Evolutionary conservation across 2,113 vertebrate genomes (phyloP), one percentile per base, ranked within the genome.

Genomic region (Oxygymnocypris stewartii): DNA sequence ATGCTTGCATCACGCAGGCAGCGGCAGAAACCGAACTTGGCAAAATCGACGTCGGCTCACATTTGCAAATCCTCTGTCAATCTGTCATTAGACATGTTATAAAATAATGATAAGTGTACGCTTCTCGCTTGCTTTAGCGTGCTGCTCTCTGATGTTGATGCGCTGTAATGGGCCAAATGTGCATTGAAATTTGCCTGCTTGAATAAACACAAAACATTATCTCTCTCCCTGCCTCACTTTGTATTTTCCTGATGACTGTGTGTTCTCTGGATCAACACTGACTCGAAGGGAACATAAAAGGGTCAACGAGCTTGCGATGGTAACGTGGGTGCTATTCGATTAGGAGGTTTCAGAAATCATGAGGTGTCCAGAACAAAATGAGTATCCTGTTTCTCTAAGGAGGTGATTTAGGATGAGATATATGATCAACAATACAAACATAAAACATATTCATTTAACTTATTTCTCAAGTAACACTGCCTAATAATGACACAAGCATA

Each of bases 81-180:
- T 98, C 96, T 97, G 97, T 97, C 96, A 96, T 98, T 97, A 98
- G 98, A 97, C 97, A 97, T 97, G 96, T 96, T 97, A 98, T 98
- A 96, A 97, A 96, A 97, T 96, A 96, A 96, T 96, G 96, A 96
- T 97, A 96, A 97, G 96, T 96, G 96, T 94, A 92, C 93, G 94
- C 96, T 95, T 94, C 94, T 94, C 94, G 96, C 97, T 96, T 90
- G 95, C 96, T 92, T 94, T 95, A 91, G 94, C 94, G 94, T 95
- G 95, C 95, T 89, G 92, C 91, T 92, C 94, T 93, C 95, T 96
- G 92, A 96, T 94, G 96, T 95, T 97, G 97, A 99, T 96, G 96
- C 94, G 93, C 95, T 88, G 95, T 98, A 98, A 99, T 97, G 95
- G 96, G 96, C 94, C 96, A 96, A 94, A 97, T 97, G 96, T 94